Evolutionary conservation across 2,797 vertebrate species (phyloP).

Genomic region (Rhynchonycteris naso): DNA sequence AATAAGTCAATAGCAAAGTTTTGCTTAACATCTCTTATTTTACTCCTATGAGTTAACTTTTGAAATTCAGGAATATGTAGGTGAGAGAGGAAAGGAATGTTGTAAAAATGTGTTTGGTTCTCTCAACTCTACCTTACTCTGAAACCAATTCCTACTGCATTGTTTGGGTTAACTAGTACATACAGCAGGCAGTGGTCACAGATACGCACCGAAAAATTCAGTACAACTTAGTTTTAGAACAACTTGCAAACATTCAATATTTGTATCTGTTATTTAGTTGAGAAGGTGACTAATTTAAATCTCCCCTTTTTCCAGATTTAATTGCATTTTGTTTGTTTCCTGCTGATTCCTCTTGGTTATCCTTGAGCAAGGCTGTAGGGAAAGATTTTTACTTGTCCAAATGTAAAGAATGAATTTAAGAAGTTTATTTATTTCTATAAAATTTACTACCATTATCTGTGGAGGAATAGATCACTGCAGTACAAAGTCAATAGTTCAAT

Average conservation of each 20-base stretch:
- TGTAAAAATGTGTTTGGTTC: background rate
- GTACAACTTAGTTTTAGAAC: background rate
- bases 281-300: background rate
- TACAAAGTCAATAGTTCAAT: conserved; percentile 32
- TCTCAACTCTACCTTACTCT: background rate
- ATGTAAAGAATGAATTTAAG: background rate
- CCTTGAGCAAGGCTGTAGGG: background rate
- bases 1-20: background rate
- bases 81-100: background rate
- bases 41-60: background rate
- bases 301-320: background rate
- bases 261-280: background rate
- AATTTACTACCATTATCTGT: background rate
- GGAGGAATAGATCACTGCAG: background rate
- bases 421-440: conserved; percentile 42
- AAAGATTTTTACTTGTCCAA: background rate
- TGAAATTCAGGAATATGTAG: conserved; percentile 21
- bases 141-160: background rate
- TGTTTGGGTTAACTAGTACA: background rate
- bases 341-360: background rate
- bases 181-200: background rate
- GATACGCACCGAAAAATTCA: background rate
- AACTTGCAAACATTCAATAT: background rate
- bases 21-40: background rate
- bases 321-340: background rate